Conservation (phyloP, 1,140 invertebrate genomes). For the Gryon sp. region DNA sequence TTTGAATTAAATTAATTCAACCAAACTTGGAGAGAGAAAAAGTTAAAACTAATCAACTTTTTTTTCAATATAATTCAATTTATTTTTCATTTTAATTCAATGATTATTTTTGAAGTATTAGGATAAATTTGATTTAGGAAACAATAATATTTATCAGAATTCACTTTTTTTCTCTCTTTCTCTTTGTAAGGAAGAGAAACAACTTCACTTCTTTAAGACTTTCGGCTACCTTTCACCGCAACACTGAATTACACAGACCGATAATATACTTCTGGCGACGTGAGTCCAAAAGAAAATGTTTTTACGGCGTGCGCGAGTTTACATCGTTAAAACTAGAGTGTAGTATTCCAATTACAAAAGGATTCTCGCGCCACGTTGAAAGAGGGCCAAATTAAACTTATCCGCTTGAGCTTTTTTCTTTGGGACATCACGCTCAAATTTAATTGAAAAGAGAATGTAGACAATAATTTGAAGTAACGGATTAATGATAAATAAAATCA, state of each 20-base stretch:
- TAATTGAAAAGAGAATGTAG: constrained; percentile 53
- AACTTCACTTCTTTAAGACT: no score
- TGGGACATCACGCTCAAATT: constrained; percentile 24
- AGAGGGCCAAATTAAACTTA: constrained; percentile 57
- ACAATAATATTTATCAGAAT: no score
- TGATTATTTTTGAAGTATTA: no score
- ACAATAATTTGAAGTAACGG: constrained; percentile 38
- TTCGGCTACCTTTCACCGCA: constrained; percentile 25
- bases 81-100: no score
- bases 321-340: constrained; percentile 57
- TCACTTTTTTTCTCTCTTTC: no score
- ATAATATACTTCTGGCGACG: constrained; percentile 49
- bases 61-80: no score
- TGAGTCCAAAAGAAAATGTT: constrained; percentile 51
- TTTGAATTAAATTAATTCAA: constrained; percentile 21
- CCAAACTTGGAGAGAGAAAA: not conserved
- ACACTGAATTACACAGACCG: constrained; percentile 34
- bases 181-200: no score
- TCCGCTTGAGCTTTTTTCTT: constrained; percentile 18
- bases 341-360: constrained; percentile 60
- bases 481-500: constrained; percentile 17
- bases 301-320: constrained; percentile 25
- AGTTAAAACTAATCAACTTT: no score
- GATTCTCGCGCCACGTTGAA: constrained; percentile 34
- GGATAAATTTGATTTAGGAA: no score